phyloP scores from a whole-genome alignment of 2,888 invertebrate genomes.

The Amphimallon solstitiale region DNA sequence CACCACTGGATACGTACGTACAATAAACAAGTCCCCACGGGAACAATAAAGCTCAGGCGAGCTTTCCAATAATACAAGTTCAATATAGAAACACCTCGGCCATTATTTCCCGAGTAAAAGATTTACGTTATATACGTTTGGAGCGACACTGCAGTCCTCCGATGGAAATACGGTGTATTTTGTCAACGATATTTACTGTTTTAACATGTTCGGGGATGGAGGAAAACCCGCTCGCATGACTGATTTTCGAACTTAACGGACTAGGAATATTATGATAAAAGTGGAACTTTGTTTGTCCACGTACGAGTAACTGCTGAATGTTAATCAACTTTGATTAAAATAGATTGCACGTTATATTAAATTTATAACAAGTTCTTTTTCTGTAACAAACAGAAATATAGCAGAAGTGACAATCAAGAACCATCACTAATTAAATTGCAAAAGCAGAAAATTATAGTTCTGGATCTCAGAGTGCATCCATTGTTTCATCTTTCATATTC shows the following conservation, averaged over 20 bases:
- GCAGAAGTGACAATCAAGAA: too few species aligned
- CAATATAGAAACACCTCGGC: constrained; percentile 14
- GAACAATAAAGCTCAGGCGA: constrained; percentile 24
- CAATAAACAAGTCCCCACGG: constrained; percentile 26
- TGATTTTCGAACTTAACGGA: constrained; percentile 2
- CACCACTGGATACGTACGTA: background rate
- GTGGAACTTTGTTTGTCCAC: background rate
- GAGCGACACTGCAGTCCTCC: background rate
- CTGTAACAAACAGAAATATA: too few species aligned
- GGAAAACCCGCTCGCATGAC: background rate
- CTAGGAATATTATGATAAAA: constrained; percentile 2
- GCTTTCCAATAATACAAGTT: constrained; percentile 24
- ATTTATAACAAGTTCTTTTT: too few species aligned
- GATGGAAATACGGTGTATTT: background rate
- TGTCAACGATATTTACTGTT: constrained; percentile 12
- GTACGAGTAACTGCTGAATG: background rate
- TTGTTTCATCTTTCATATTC: too few species aligned
- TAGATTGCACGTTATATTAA: too few species aligned
- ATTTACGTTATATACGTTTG: constrained; percentile 5
- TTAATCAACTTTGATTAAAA: too few species aligned
- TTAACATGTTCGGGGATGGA: background rate
- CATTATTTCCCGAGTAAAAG: constrained; percentile 4
- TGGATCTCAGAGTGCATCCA: too few species aligned
- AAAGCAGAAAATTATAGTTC: too few species aligned
- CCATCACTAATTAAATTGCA: too few species aligned